phyloP scores from a whole-genome alignment of 2,113 vertebrate genomes.

The Pelusios castaneus region DNA sequence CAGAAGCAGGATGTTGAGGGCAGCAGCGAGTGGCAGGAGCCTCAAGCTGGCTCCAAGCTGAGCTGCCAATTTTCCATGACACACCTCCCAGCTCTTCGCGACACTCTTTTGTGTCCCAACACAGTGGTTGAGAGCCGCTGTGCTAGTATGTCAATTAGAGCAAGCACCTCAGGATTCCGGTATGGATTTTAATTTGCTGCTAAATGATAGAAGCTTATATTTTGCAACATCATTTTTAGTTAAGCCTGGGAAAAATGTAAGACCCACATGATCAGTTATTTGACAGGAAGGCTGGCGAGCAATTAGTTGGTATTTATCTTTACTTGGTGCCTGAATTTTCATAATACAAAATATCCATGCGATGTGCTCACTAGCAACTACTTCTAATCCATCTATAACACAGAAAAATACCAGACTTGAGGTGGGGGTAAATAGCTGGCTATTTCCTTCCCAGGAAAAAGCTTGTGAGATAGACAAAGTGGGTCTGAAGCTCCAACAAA shows the following conservation, averaged over 20 bases:
- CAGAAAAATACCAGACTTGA: neutral
- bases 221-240: conserved; percentile 70
- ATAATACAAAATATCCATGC: conserved; percentile 57
- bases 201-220: conserved; percentile 66
- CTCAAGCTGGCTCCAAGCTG: too few species aligned
- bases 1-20: too few species aligned
- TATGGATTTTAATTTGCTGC: conserved; percentile 78
- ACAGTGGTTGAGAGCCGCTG: too few species aligned
- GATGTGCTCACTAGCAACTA: conserved; percentile 28
- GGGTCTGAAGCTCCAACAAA: neutral
- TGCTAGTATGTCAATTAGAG: conserved; percentile 73
- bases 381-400: neutral
- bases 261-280: conserved; percentile 28
- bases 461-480: rapidly evolving
- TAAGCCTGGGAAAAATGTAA: conserved; percentile 67
- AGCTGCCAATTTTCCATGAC: too few species aligned
- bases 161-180: conserved; percentile 74
- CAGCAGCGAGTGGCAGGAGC: too few species aligned
- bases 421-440: neutral
- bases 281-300: neutral
- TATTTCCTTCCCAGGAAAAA: neutral
- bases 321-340: conserved; percentile 37
- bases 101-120: too few species aligned
- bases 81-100: too few species aligned
- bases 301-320: conserved; percentile 56